These are phyloP conservation scores for Mormyrus hasselquistii DNA, from an alignment of 2,797 vertebrate genomes.

Conservation along the genomic window DNA sequence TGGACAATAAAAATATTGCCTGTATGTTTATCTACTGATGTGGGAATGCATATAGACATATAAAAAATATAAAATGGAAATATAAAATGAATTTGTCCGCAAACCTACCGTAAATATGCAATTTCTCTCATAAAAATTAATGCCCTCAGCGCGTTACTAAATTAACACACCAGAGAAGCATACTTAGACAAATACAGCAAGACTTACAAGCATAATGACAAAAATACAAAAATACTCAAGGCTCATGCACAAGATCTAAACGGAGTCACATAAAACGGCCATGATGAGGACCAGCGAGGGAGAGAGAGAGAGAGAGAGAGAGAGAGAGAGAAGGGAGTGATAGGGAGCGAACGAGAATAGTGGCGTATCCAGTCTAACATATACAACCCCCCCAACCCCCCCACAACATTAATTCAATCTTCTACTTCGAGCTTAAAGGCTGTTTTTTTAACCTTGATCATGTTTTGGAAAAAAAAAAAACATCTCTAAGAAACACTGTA, in stretches of 20 bases:
- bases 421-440: conserved; percentile 47
- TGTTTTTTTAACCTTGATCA: conserved; percentile 33
- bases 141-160: background rate
- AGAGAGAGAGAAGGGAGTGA: background rate
- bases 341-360: background rate
- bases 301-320: background rate
- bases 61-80: background rate
- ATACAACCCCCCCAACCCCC: conserved; percentile 18
- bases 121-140: background rate
- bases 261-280: background rate
- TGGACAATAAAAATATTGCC: background rate
- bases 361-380: conserved; percentile 18
- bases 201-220: background rate
- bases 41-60: background rate
- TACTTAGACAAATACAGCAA: background rate
- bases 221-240: background rate
- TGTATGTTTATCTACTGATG: background rate
- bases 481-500: conserved; percentile 45
- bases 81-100: background rate
- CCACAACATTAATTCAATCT: conserved; percentile 53
- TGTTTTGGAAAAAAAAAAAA: conserved; percentile 32
- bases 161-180: background rate
- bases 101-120: background rate
- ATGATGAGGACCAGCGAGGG: background rate
- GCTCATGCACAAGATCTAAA: background rate